Conservation (phyloP, 2,113 vertebrate species). For the Gallinago paraguaiae region DNA sequence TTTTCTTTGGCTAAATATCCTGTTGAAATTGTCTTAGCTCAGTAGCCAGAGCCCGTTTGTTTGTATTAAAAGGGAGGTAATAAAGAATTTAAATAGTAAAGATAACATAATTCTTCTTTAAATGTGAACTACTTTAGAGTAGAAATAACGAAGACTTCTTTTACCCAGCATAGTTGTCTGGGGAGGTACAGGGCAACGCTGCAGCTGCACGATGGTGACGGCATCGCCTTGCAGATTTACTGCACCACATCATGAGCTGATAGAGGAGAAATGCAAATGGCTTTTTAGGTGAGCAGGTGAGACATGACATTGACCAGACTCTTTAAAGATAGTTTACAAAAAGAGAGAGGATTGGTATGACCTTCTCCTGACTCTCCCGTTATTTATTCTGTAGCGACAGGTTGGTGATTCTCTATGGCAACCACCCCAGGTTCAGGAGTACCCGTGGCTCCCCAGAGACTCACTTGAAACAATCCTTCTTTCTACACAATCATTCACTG, state of each 20-base stretch:
- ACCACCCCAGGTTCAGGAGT: background rate
- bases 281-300: slow-evolving; percentile 51
- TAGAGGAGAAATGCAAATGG: background rate
- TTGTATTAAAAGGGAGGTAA: background rate
- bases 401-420: slow-evolving; percentile 28
- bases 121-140: background rate
- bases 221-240: slow-evolving; percentile 24
- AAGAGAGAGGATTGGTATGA: slow-evolving; percentile 12
- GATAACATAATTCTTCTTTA: background rate
- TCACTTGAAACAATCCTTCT: background rate
- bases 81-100: background rate
- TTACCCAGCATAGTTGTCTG: background rate
- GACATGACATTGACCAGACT: slow-evolving; percentile 50
- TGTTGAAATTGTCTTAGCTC: background rate
- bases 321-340: slow-evolving; percentile 25
- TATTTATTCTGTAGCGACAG: slow-evolving; percentile 22
- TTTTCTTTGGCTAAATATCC: background rate
- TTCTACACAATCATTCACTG: background rate
- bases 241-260: background rate
- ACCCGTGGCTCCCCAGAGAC: background rate
- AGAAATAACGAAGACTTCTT: background rate
- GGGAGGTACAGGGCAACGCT: background rate
- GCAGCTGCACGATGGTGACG: background rate
- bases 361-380: slow-evolving; percentile 25
- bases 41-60: background rate